Conservation (phyloP, 2,888 invertebrate species). For the Antheraea yamamai region DNA sequence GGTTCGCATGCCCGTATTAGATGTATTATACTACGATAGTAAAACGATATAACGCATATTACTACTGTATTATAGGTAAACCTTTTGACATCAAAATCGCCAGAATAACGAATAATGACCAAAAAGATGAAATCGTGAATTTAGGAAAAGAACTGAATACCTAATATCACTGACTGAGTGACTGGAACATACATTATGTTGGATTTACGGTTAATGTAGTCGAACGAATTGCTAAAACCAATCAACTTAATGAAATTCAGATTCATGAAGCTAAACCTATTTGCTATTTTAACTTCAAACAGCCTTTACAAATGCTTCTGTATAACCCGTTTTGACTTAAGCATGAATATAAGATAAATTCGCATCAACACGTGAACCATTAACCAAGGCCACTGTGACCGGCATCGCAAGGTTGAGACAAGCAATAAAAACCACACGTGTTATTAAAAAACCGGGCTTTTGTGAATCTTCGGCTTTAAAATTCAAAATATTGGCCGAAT, state of each 20-base stretch:
- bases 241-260: not conserved
- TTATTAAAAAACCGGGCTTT: not conserved
- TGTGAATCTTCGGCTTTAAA: slow-evolving; percentile 5
- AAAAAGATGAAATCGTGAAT: not conserved
- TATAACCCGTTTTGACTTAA: not conserved
- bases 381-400: slow-evolving; percentile 58
- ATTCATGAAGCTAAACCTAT: not conserved
- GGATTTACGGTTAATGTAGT: no score
- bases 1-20: no score
- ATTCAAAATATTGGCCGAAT: slow-evolving; percentile 15
- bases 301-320: not conserved
- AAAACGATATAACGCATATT: no score
- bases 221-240: not conserved
- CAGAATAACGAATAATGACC: not conserved
- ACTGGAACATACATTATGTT: no score
- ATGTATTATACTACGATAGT: no score
- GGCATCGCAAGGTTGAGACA: slow-evolving; percentile 64
- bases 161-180: no score
- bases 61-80: no score
- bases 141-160: not conserved
- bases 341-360: slow-evolving; percentile 14
- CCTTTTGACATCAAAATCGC: no score
- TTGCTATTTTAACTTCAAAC: not conserved
- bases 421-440: slow-evolving; percentile 49
- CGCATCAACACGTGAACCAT: slow-evolving; percentile 45